A percentile compares a stretch with the other conserved stretches of the same genome.
These are phyloP conservation scores for Sebastes matsubarae DNA, from an alignment of 2,797 vertebrate species.

Conservation along the genomic window DNA sequence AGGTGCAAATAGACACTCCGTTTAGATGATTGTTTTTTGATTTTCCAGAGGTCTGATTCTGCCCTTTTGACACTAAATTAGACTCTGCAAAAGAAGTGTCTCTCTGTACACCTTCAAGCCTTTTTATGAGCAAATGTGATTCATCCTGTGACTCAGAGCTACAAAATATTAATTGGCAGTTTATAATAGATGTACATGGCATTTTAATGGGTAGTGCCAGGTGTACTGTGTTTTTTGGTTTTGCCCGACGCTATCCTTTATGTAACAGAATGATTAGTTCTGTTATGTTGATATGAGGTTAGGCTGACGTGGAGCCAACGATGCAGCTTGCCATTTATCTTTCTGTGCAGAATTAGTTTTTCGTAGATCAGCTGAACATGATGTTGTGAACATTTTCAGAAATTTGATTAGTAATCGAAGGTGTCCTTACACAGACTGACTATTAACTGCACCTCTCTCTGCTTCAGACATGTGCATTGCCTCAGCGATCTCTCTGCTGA, in stretches of 20 bases:
- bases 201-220: background rate
- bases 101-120: background rate
- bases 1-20: no score
- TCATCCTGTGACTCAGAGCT: background rate
- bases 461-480: slow-evolving; percentile 94
- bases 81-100: background rate
- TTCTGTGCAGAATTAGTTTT: background rate
- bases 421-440: background rate
- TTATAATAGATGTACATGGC: background rate
- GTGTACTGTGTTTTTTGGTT: background rate
- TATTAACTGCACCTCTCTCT: background rate
- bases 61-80: background rate
- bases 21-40: background rate
- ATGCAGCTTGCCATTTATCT: slow-evolving; percentile 7
- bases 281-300: slow-evolving; percentile 17
- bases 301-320: background rate
- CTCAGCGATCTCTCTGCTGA: slow-evolving; percentile 93
- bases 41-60: background rate
- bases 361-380: background rate
- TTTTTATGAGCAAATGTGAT: background rate
- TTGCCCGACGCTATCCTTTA: background rate
- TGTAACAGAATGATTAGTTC: slow-evolving; percentile 37
- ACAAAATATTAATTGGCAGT: background rate
- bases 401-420: background rate
- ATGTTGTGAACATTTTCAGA: slow-evolving; percentile 11